These are phyloP conservation scores for Sebastes trivittatus DNA, from an alignment of 2,797 vertebrate genomes.

Conservation along the genomic window DNA sequence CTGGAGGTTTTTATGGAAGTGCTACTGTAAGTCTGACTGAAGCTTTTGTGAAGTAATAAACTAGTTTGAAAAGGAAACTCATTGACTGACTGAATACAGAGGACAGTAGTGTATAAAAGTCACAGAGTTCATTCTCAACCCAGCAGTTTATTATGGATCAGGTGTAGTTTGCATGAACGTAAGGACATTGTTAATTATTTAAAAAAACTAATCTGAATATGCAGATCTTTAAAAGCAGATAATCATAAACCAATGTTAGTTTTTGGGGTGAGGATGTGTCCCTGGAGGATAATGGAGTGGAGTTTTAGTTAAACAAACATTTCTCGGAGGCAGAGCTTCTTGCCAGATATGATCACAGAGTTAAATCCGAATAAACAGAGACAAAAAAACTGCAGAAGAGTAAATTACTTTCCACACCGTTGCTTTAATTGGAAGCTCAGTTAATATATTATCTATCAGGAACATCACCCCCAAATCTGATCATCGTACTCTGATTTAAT, in stretches of 20 bases:
- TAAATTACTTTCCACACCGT: background rate
- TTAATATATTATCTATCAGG: background rate
- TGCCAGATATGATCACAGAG: background rate
- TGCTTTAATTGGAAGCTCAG: background rate
- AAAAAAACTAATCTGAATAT: background rate
- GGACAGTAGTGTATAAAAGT: background rate
- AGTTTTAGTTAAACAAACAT: background rate
- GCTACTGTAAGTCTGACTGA: background rate
- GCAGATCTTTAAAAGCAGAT: background rate
- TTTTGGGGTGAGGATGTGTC: background rate
- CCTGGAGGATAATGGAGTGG: background rate
- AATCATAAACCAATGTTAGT: background rate
- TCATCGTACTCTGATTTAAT: background rate
- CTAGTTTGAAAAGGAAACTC: background rate
- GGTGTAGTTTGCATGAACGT: background rate
- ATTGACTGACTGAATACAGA: background rate
- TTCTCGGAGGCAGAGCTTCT: background rate
- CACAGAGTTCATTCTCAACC: background rate
- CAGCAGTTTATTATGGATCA: background rate
- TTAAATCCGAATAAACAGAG: background rate
- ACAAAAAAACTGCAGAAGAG: background rate
- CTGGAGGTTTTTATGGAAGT: background rate
- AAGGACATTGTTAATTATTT: conserved; percentile 1
- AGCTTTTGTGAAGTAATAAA: conserved; percentile 16
- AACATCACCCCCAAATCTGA: background rate